Evolutionary conservation across 2,888 invertebrate genomes (phyloP), one percentile per base, ranked within the genome.

Genomic region (Acronicta aceris): DNA sequence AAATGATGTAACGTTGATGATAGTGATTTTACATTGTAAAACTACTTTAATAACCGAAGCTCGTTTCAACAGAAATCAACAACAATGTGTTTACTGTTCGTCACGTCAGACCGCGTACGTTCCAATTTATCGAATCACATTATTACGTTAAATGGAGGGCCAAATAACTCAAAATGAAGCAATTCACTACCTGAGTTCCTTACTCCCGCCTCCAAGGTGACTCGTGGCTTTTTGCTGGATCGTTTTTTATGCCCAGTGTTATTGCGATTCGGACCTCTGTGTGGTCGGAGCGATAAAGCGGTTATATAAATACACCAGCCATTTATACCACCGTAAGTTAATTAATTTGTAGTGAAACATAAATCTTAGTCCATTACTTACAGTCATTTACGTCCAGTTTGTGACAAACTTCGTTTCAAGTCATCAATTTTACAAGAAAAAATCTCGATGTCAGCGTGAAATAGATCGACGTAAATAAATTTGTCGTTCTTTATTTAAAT

Each of bases 171-270:
- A 85, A 89, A 90, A 93, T 93, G 86, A 92, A 93, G 91, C 93
- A 90, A 91, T 92, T 87, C 86, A 90, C 93, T 94, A 94, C 94
- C 93, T 94, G 93, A 88, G 91, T 89, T 90, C 90, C 83, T 91
- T 90, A 87, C 89, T 85, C 90, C 86, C 86, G 82, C 83, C 84
- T 83, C 83, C 91, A 94, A 94, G 94, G 94, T 93, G 94, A 92
- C 90, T 91, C 79, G 79, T 59, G 78, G 85, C 84, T 94, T 93
- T 93, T 94, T 93, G 89, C 86, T 65, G 74, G 69, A 52, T 78
- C 72, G 82, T 90, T 93, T 93, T 92, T 91, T 89, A 85, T 84
- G 72, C 66, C 83, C 83, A 81, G 72, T 79, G 76, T 91, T 89
- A 88, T 89, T 88, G 87, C 88, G 85, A 87, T 85, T 91, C 82